A percentile compares a stretch with the other conserved stretches of the same genome.
Conservation (phyloP, 2,113 vertebrate genomes). For the Cyanoramphus novaezelandiae region DNA sequence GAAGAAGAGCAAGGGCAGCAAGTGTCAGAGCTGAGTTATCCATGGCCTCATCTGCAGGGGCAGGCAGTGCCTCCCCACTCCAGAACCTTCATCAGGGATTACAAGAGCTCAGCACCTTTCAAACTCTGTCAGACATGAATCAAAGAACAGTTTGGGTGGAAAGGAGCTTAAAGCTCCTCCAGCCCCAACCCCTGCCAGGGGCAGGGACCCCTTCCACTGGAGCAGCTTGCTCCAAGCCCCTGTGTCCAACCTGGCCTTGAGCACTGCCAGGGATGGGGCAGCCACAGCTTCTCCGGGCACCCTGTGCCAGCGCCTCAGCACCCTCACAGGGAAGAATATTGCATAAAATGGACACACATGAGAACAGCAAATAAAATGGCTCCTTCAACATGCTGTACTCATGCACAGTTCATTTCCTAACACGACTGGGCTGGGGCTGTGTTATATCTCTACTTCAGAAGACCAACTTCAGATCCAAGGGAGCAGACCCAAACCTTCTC, state of each 20-base stretch:
- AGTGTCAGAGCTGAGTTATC: not conserved
- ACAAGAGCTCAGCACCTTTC: not conserved
- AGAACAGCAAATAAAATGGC: not conserved
- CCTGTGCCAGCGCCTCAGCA: not conserved
- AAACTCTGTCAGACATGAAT: not conserved
- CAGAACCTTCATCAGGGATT: not conserved
- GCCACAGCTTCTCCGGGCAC: not conserved
- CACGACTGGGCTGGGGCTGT: not conserved
- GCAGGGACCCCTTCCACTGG: not conserved
- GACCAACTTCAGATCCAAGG: not conserved
- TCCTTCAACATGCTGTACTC: not conserved
- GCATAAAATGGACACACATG: accelerated
- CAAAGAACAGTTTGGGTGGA: not conserved
- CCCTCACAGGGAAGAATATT: not conserved
- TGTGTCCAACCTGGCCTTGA: too few relatives aligned
- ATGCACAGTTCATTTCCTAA: not conserved
- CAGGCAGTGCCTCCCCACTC: not conserved
- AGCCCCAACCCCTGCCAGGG: not conserved
- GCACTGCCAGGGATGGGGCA: too few relatives aligned
- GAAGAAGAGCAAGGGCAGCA: not conserved
- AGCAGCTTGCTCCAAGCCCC: too few relatives aligned
- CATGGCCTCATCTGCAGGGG: not conserved
- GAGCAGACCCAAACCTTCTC: not conserved
- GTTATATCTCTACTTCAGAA: not conserved
- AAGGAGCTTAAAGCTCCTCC: not conserved